phyloP scores from a whole-genome alignment of 2,113 vertebrate species.

The Cheirogaleus medius region DNA sequence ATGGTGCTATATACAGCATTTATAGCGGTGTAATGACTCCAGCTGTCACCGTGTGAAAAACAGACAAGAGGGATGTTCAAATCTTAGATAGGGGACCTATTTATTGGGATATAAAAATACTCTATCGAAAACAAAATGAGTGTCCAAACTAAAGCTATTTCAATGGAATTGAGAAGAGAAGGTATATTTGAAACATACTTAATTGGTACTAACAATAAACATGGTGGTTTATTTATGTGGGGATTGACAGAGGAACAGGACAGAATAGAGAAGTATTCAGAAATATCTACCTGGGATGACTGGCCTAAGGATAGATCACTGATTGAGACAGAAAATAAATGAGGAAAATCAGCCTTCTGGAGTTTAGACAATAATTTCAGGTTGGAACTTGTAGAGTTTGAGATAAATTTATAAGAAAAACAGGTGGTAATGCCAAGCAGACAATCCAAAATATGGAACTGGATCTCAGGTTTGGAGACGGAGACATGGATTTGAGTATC shows the following conservation, averaged over 20 bases:
- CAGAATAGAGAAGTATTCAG: neutral
- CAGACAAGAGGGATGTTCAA: neutral
- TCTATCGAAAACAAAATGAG: neutral
- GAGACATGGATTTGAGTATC: neutral
- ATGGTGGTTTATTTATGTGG: neutral
- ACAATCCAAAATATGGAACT: neutral
- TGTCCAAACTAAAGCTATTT: neutral
- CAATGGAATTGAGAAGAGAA: neutral
- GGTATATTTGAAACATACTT: neutral
- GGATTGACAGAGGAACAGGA: neutral
- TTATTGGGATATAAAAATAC: neutral
- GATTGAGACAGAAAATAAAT: neutral
- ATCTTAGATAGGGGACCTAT: neutral
- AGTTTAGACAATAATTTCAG: neutral
- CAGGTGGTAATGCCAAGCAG: neutral
- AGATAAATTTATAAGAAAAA: neutral
- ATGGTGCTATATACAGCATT: neutral
- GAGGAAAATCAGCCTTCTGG: neutral
- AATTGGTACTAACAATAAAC: neutral
- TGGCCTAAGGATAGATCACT: neutral
- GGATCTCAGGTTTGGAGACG: neutral
- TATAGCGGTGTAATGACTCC: neutral
- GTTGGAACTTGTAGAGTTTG: neutral
- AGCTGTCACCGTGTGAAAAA: neutral
- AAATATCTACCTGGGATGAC: neutral